Base-by-base conservation (phyloP, 1,140 invertebrate species). In the Bombus impatiens region DNA sequence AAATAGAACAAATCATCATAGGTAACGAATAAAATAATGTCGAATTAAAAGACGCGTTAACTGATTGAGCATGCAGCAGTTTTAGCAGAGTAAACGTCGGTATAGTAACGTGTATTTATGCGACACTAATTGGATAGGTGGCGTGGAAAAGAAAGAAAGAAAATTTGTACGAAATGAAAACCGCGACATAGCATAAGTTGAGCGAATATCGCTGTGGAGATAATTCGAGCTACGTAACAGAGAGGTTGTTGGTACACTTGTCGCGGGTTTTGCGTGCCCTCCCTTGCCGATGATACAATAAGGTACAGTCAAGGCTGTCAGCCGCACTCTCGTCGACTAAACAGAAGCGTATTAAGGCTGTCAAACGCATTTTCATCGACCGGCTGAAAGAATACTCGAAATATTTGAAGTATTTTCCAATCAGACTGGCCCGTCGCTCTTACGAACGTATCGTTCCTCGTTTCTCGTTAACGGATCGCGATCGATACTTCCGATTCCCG, bases 331-430 rank as follows among this genome's bases (percentile, higher is more conserved):
- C 83, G 80, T 87, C 82, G 57, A 47, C 78, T 85, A 78, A 89
- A 88, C 75, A 88, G 80, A 89, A 86, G 78, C 76, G 68, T 88
- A 82, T 88, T 86, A 88, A 89, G 77, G 75, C 75, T 86, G 84
- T 82, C 87, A 86, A 75, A 79, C 84, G 84, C 84, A 89, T 82
- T 79, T 79, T 59, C 83, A 70, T 82, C 87, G 74, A 79, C 72
- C 80, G 59, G 68, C 5, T 65, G 70, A 75, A 89, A 87, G 83
- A 88, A 89, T 72, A 75, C 75, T 79, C 79, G 82, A 88, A 89
- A 79, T 79, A 88, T 68, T 71, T 72, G 40, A 79, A 78, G 78
- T 80, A 79, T 77, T 88, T 67, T 71, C 47, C 70, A 74, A 42
- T 74, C 68, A 32, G 47, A 13, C 37, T 35, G 70, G 68, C 78